Base-by-base conservation (phyloP, 2,888 invertebrate species). In the Linnaemya tessellans region DNA sequence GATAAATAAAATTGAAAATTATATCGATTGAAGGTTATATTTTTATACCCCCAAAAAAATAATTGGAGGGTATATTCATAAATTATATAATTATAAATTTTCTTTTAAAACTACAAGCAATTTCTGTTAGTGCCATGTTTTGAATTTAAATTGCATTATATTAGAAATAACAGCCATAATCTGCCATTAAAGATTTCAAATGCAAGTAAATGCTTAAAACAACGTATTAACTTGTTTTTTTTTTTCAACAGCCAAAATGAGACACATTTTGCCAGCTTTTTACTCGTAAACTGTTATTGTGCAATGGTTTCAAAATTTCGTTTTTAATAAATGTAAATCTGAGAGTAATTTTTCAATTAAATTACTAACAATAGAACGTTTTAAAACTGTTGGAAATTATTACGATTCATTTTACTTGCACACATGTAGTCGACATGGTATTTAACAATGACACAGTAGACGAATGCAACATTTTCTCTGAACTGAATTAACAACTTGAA, bases 321-420 rank as follows among this genome's bases (percentile, higher is more conserved):
- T n/a, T 30, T 13, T 67, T 9, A 58, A 58, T 58, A n/a, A 35
- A 58, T 54, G 54, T 54, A 54, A 54, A 22, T 54, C 11, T 54
- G 11, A 54, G 22, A 13, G 54, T 22, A 54, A 54, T 54, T 54
- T 54, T 22, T 54, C 22, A 54, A 54, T 54, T 54, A 54, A 54
- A 54, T 22, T 58, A 10, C 30, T 1, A 58, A 58, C 58, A 58
- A 58, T 58, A 58, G 58, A 30, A 58, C 9, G 58, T 58, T 58
- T 58, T n/a, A n/a, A 58, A 58, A 35, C 58, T 58, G 25, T 35
- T 67, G 25, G 15, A 49, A 30, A 67, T 30, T 46, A 67, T 43
- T 46, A 11, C 38, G 43, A 64, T 43, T 30, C n/a, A 49, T 49
- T 49, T 11, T n/a, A 65, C 18, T 58, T 51, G 30, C 49, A 49